phyloP scores from a whole-genome alignment of 1,140 invertebrate species.

The Eriocheir sinensis region DNA sequence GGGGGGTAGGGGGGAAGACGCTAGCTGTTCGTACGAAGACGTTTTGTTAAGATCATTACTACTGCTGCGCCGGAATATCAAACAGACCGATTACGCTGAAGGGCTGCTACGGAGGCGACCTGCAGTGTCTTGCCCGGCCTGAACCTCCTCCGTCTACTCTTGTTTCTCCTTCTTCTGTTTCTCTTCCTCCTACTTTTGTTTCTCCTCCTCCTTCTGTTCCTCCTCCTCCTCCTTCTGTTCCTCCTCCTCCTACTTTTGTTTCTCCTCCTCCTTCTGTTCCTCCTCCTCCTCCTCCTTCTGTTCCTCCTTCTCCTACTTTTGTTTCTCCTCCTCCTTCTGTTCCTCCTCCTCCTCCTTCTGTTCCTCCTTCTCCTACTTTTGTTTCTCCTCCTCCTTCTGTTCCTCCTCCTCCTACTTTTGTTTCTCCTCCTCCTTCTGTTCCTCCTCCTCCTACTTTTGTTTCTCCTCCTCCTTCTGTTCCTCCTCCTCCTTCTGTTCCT shows the following conservation, averaged over 20 bases:
- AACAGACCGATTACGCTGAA: slow-evolving; percentile 48
- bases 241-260: not conserved
- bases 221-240: not conserved
- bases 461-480: not conserved
- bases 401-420: not conserved
- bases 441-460: not conserved
- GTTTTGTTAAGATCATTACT: slow-evolving; percentile 75
- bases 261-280: not conserved
- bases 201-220: not conserved
- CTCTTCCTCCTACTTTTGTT: no score
- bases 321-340: not conserved
- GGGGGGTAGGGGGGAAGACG: slow-evolving; percentile 9
- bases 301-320: not conserved
- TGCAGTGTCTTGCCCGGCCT: not conserved
- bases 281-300: not conserved
- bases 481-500: not conserved
- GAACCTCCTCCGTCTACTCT: not conserved
- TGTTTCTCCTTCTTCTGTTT: not conserved
- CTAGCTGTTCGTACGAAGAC: slow-evolving; percentile 67
- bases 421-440: not conserved
- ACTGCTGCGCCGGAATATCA: slow-evolving; percentile 55
- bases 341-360: not conserved
- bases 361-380: not conserved
- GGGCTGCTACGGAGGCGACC: not conserved
- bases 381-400: not conserved